Conservation (phyloP, 2,797 vertebrate genomes). For the Dipus sagitta region DNA sequence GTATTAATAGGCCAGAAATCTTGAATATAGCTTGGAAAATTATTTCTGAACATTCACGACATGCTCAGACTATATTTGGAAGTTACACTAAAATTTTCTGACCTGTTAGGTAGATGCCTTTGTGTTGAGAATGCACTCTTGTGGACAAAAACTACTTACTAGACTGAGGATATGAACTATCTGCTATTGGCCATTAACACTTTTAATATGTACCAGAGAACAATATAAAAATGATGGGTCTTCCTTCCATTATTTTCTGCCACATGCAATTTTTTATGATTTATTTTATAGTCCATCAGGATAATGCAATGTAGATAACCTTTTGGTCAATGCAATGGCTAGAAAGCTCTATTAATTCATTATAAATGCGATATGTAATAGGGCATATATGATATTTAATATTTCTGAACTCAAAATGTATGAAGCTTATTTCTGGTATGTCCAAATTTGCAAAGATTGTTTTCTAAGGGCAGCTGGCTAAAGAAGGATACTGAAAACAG, state of each 20-base stretch:
- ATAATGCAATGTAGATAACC: conserved; percentile 67
- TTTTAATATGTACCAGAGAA: conserved; percentile 13
- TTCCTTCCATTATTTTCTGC: conserved; percentile 19
- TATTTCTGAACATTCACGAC: background rate
- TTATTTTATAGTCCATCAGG: conserved; percentile 34
- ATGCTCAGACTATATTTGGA: background rate
- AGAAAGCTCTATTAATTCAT: conserved; percentile 62
- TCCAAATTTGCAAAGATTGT: conserved; percentile 4
- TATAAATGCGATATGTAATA: background rate
- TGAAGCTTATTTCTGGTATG: conserved; percentile 56
- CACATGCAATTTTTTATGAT: conserved; percentile 31
- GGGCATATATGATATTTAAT: background rate
- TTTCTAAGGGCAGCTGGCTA: conserved; percentile 61
- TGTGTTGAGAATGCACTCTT: background rate
- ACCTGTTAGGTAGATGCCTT: background rate
- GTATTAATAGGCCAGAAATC: background rate
- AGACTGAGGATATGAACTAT: background rate
- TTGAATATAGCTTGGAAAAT: background rate
- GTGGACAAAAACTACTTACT: background rate
- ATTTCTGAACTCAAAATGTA: conserved; percentile 55
- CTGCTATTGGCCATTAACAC: background rate
- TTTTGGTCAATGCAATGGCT: background rate
- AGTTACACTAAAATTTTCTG: background rate
- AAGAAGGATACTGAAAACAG: conserved; percentile 73
- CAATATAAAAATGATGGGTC: background rate